phyloP scores from a whole-genome alignment of 1,140 invertebrate genomes.

The Parasteatoda tepidariorum region DNA sequence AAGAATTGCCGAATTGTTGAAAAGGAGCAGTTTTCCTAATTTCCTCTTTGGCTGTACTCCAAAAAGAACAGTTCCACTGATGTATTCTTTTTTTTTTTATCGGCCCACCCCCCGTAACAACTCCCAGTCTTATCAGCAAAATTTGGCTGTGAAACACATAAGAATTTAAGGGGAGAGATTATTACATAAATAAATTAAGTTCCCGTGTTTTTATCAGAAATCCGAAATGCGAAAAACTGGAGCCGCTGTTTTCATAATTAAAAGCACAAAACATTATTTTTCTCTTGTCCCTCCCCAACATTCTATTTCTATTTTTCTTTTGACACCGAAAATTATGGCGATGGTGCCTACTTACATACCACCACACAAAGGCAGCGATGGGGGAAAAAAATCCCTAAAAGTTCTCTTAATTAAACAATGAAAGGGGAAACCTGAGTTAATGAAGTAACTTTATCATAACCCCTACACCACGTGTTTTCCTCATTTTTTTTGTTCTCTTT shows the following conservation, averaged over 20 bases:
- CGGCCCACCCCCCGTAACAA: not conserved
- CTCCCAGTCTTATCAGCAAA: conserved; percentile 20
- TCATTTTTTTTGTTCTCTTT: not conserved
- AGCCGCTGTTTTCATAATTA: conserved; percentile 32
- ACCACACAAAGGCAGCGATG: not conserved
- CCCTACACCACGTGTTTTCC: not conserved
- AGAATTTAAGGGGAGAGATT: conserved; percentile 30
- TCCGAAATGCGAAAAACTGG: conserved; percentile 19
- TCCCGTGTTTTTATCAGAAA: conserved; percentile 44
- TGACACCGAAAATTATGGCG: conserved; percentile 25
- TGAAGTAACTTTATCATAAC: conserved; percentile 49
- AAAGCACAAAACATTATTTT: conserved; percentile 59
- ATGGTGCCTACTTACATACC: not conserved
- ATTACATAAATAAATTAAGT: conserved; percentile 60
- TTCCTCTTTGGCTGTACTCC: conserved; percentile 37
- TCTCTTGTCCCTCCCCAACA: not conserved
- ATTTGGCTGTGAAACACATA: not conserved
- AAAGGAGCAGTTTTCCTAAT: conserved; percentile 48
- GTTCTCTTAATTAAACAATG: conserved; percentile 59
- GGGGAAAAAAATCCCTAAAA: conserved; percentile 15
- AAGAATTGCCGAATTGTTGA: conserved; percentile 35
- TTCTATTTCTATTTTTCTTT: conserved; percentile 37
- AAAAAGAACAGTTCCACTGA: conserved; percentile 5
- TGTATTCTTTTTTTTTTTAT: conserved; percentile 1
- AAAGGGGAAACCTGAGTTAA: conserved; percentile 53